These are phyloP conservation scores for Cathartes aura DNA, from an alignment of 2,113 vertebrate species.

Conservation along the genomic window DNA sequence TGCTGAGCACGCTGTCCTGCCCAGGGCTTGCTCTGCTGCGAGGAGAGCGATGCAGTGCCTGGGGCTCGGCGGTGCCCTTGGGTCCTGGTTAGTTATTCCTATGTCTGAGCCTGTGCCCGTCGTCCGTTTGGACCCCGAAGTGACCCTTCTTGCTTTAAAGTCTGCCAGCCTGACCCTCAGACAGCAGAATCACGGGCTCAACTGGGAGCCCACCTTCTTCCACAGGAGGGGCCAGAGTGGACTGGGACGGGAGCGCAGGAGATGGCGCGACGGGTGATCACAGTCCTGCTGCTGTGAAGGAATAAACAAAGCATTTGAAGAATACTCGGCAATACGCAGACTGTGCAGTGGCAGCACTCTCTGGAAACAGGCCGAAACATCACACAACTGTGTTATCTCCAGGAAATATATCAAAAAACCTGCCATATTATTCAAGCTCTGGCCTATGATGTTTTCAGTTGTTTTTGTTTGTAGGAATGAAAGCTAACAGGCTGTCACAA, in stretches of 20 bases:
- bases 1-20: neutral
- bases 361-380: neutral
- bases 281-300: neutral
- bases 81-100: neutral
- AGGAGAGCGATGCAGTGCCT: accelerated
- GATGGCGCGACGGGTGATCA: accelerated
- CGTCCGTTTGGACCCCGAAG: accelerated
- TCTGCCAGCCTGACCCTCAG: neutral
- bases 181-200: accelerated
- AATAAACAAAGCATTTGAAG: neutral
- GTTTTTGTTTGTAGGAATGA: neutral
- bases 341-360: accelerated
- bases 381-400: neutral
- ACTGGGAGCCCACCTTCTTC: accelerated
- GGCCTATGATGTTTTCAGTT: neutral
- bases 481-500: neutral
- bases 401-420: neutral
- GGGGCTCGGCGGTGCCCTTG: accelerated
- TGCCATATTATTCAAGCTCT: neutral
- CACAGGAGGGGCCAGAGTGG: neutral
- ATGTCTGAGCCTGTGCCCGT: neutral
- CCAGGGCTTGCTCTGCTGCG: neutral
- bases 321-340: accelerated
- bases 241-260: accelerated
- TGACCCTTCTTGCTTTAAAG: neutral